Conservation (phyloP, 2,888 invertebrate species). For the Pristionchus arcanus region DNA sequence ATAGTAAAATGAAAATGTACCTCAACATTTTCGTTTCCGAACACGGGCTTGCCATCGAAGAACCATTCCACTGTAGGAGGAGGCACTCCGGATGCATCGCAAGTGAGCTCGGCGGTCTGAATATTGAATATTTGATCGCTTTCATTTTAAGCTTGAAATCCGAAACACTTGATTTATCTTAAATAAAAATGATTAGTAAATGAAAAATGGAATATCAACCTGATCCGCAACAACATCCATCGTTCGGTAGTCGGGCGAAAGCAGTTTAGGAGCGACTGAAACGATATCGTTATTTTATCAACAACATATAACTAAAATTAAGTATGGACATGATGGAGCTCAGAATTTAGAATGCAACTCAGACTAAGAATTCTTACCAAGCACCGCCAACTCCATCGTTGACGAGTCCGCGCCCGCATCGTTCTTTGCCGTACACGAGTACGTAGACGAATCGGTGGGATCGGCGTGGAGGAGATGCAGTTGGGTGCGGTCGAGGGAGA, state of each 20-base stretch:
- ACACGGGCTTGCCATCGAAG: constrained; percentile 71
- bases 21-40: constrained; percentile 60
- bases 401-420: constrained; percentile 84
- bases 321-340: no score
- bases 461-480: constrained; percentile 72
- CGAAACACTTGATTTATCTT: no score
- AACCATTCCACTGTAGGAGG: constrained; percentile 66
- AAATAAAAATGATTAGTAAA: no score
- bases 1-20: constrained; percentile 4
- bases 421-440: constrained; percentile 85
- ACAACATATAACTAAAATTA: no score
- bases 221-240: constrained; percentile 78
- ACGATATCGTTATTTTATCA: no score
- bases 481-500: constrained; percentile 69
- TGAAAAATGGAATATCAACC: constrained; percentile 78
- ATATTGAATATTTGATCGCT: neutral
- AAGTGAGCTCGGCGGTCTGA: constrained; percentile 25
- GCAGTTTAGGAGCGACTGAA: constrained; percentile 82
- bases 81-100: constrained; percentile 59
- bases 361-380: constrained; percentile 61
- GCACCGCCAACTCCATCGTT: constrained; percentile 82
- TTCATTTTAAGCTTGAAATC: no score
- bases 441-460: constrained; percentile 82
- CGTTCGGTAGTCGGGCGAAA: constrained; percentile 71
- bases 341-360: no score